Conservation (phyloP, 2,888 invertebrate genomes). For the Cantharis rustica region DNA sequence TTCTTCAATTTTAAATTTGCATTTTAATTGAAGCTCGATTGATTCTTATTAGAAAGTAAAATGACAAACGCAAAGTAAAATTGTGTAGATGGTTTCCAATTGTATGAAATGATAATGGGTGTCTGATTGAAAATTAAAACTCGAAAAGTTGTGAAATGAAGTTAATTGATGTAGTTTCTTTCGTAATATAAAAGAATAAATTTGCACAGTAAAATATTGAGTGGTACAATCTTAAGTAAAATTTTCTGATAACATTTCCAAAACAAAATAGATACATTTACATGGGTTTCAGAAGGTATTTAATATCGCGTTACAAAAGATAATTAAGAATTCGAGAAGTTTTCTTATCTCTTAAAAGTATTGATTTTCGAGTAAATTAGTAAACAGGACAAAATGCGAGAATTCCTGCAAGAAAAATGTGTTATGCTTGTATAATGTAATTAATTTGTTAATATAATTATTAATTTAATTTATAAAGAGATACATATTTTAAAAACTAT, state of each 20-base stretch:
- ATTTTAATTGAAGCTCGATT: constrained; percentile 41
- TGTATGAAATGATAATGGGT: constrained; percentile 30
- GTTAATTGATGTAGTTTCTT: constrained; percentile 18
- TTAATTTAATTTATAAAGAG: not conserved
- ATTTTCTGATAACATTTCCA: not conserved
- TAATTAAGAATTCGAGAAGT: not conserved
- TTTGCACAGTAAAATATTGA: not conserved
- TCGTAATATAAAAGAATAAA: not conserved
- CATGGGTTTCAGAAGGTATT: not conserved
- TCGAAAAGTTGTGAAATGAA: constrained; percentile 21
- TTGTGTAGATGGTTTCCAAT: constrained; percentile 26
- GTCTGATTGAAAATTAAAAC: constrained; percentile 31
- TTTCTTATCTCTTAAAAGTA: not conserved
- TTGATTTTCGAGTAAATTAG: not conserved
- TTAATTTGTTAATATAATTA: not conserved
- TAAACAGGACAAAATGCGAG: not conserved
- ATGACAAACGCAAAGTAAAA: constrained; percentile 28
- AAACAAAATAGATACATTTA: not conserved
- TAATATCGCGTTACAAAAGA: not conserved
- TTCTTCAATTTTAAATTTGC: constrained; percentile 34
- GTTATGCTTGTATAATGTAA: not conserved
- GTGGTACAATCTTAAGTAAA: not conserved
- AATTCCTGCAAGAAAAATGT: not conserved
- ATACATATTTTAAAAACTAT: not conserved
- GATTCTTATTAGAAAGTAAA: constrained; percentile 37